Base-by-base conservation (phyloP, 2,113 vertebrate species). In the Salvator merianae region DNA sequence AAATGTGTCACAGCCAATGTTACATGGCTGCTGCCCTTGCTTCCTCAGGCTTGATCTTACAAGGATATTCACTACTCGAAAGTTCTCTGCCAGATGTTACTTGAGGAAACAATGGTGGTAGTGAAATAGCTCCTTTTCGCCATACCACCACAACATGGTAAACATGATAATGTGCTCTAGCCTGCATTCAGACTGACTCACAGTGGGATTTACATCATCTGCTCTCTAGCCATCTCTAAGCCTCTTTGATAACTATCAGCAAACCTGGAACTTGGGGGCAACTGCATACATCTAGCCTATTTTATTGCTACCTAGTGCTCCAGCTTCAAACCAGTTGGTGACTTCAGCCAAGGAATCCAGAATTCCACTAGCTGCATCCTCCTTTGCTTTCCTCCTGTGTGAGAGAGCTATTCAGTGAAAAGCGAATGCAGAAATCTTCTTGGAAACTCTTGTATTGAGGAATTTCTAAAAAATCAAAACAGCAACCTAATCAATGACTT, bases 301-400 rank as follows among this genome's bases (percentile, higher is more conserved):
- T 87, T 7, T 26, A 82, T 77, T 3, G 20, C 69, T 59, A 32
- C 36, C 70, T 53, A 34, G 32, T 47, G 80, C 62, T 0, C 1
- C 86, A 86, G 72, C 80, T 87, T 89, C 73, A 84, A 16, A 66
- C 40, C 82, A 85, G 20, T 22, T 36, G 40, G 55, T 16, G 40
- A 50, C 22, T 85, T 70, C 20, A 77, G 34, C 72, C 71, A 62
- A 71, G 65, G 59, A 82, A 32, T 24, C 63, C 79, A 82, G n/a
- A 77, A 16, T 83, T 72, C 59, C 43, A 50, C 10, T 70, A 8
- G 4, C 68, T 53, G 20, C 0, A 0, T 28, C 55, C 34, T 0
- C 66, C 16, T 79, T 83, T 68, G 76, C 34, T 32, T 3, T 79
- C 70, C 28, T 75, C 85, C 62, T 0, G 0, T 83, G 38, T 63